Base-by-base conservation (phyloP, 2,113 vertebrate genomes). In the Callorhinus ursinus region DNA sequence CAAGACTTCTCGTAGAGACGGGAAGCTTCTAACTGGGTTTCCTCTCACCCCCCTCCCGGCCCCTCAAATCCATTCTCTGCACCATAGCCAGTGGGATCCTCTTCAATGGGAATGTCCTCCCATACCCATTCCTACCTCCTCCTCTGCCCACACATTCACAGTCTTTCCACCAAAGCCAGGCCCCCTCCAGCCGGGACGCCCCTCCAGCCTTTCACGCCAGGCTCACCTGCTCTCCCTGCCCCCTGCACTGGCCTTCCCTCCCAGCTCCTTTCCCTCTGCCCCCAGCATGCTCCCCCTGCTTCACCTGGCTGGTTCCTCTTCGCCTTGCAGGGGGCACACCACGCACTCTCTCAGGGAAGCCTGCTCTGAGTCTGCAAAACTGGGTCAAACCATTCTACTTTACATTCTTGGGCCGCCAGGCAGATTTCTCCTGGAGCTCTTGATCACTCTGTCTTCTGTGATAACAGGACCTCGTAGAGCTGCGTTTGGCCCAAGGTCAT, bases 401-500 rank as follows among this genome's bases (percentile, higher is more conserved):
- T 5, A 24, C 21, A 10, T 33, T n/a, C 19, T 19, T 22, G 2
- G 8, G 46, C 2, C 14, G 4, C 59, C 22, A 19, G 1, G 26
- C 4, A 14, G 82, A 18, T 63, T 74, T 61, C 14, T 39, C 74
- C 13, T 21, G 39, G 13, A 21, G 22, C 53, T 61, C 4, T n/a
- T 3, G 65, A 3, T 21, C n/a, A 22, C n/a, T 2, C 67, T 21
- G 67, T 8, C 19, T 8, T 36, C 67, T 36, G 67, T 15, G 19
- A 21, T 11, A 9, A 21, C 9, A 9, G n/a, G 26, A 26, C 4
- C 4, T 1, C 1, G 1, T 12, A 11, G 42, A 14, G 28, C 42
- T 14, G 82, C 28, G 5, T 13, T 28, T 0, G 0, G 4, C 83
- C 51, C 0, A 1, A 4, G 42, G 72, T 80, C 31, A 0, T n/a